Percentiles rank a stretch among this genome's conserved stretches.
Evolutionary conservation across 1,140 invertebrate species (phyloP).

Genomic region (Lucilia sericata): DNA sequence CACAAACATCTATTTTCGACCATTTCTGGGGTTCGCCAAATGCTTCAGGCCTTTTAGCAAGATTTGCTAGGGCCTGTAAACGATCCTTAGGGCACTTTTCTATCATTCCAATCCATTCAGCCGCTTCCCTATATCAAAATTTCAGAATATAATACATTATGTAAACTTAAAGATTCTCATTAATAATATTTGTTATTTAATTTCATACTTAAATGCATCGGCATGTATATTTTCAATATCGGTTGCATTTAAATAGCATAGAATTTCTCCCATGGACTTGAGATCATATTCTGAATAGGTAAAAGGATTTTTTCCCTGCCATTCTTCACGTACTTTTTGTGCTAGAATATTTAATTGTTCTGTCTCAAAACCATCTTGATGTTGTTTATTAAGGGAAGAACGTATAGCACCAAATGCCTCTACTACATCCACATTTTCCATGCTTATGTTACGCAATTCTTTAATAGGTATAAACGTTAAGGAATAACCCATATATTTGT

Average conservation of each 20-base stretch:
- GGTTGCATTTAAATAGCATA: conserved; percentile 46
- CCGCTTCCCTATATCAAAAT: conserved; percentile 27
- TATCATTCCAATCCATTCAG: conserved; percentile 46
- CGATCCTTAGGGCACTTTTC: conserved; percentile 45
- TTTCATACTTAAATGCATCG: conserved; percentile 47
- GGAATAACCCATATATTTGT: conserved; percentile 45
- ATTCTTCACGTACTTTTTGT: conserved; percentile 47
- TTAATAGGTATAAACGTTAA: conserved; percentile 40
- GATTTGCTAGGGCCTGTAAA: conserved; percentile 45
- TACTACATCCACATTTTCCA: conserved; percentile 47
- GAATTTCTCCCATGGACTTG: conserved; percentile 46
- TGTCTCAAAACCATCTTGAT: conserved; percentile 40
- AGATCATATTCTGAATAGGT: conserved; percentile 51
- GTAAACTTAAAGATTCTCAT: too few relatives aligned
- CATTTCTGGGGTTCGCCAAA: conserved; percentile 46
- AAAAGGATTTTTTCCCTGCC: conserved; percentile 46
- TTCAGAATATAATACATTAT: too few relatives aligned
- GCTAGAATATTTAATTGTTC: conserved; percentile 48
- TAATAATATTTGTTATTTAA: too few relatives aligned
- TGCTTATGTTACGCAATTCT: conserved; percentile 48
- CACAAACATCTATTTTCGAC: conserved; percentile 48
- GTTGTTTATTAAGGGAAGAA: neutral
- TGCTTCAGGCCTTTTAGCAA: conserved; percentile 36
- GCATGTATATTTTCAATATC: conserved; percentile 48
- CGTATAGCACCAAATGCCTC: conserved; percentile 44